Evolutionary conservation across 1,140 invertebrate genomes (phyloP), one percentile per base, ranked within the genome.

Genomic region (Oryctes rhinoceros): DNA sequence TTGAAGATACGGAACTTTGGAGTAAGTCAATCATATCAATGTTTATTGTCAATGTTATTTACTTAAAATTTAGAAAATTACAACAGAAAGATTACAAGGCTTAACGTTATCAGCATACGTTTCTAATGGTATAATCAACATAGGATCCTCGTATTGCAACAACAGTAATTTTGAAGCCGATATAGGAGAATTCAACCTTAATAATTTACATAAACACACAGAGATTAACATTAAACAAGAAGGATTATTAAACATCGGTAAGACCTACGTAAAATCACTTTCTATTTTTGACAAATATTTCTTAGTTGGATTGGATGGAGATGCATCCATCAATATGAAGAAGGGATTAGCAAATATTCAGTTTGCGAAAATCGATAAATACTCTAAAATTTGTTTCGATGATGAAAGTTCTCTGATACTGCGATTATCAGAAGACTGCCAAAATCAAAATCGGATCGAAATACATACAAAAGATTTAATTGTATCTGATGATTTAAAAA

Each of bases 281-380:
- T 39, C 67, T 74, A 49, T 76, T 48, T 44, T 79, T 71, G 3
- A 20, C 20, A 6, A 18, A 48, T 79, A 2, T 74, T 9, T 83
- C 82, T 82, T 48, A 85, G 84, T 79, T 78, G 81, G 83, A 49
- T 83, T 85, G 59, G 85, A 85, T 82, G 85, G 85, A 10, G 37
- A 81, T 65, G 44, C 83, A 20, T 67, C 77, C 4, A 67, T 81
- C 48, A 13, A 81, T 0, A 62, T 85, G 35, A 80, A 81, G 20
- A 80, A 82, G 62, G 83, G 81, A 4, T 75, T 78, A 65, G 85
- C 83, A 10, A 81, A 85, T 78, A 81, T 85, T 71, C 81, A 84
- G 30, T 48, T 85, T 39, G 81, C 84, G 0, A 80, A 82, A 78
- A 79, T 85, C 4, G 79, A 74, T 24, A 79, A 67, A 49, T 62